Percentiles rank a stretch among this genome's conserved stretches.
phyloP scores from a whole-genome alignment of 2,113 vertebrate genomes.

The Hydrochoerus hydrochaeris region DNA sequence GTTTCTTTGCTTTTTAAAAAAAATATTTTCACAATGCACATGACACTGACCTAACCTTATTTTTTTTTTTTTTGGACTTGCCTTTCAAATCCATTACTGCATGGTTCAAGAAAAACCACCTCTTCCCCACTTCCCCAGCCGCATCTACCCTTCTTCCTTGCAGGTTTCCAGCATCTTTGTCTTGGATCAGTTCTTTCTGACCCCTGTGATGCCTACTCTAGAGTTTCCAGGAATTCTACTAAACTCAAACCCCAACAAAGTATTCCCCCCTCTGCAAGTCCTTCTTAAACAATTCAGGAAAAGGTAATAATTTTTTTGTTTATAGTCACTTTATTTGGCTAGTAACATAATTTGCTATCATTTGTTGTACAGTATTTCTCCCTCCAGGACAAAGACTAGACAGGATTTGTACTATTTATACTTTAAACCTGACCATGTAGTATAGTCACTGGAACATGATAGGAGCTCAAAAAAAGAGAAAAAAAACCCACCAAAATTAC shows the following conservation, averaged over 20 bases:
- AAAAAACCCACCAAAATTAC: background rate
- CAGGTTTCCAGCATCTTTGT: background rate
- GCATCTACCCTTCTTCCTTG: background rate
- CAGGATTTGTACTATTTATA: background rate
- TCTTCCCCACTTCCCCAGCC: fast-evolving
- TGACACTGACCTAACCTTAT: background rate
- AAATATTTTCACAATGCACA: background rate
- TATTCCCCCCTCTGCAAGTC: background rate
- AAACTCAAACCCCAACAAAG: background rate
- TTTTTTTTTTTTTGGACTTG: background rate
- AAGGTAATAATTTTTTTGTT: background rate
- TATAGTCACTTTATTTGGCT: background rate
- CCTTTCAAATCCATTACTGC: background rate
- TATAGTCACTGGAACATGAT: background rate
- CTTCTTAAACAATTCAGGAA: background rate
- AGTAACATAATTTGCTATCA: background rate
- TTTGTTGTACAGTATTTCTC: background rate
- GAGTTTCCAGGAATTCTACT: background rate
- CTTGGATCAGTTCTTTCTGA: background rate
- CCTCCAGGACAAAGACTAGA: background rate
- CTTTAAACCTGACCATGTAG: background rate
- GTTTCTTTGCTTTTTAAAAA: background rate
- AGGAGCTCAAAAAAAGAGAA: background rate
- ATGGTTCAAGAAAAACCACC: background rate
- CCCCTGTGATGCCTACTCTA: no score